Percentiles rank a stretch among this genome's conserved stretches.
phyloP scores from a whole-genome alignment of 2,113 vertebrate genomes.

The Gallinago paraguaiae region DNA sequence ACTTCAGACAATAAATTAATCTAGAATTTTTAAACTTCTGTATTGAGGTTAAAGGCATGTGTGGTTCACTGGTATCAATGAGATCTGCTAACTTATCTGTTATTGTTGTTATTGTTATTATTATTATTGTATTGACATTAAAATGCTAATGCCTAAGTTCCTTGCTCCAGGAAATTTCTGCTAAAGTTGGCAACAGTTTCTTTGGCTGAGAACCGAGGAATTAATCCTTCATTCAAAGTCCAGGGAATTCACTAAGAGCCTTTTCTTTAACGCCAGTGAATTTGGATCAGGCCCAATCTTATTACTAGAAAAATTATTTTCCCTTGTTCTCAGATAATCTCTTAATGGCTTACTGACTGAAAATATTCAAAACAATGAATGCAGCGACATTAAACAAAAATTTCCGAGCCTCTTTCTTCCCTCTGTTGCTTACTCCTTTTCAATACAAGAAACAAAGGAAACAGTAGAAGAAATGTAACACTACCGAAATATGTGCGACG shows the following conservation, averaged over 20 bases:
- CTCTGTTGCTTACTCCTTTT: neutral
- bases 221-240: slow-evolving; percentile 35
- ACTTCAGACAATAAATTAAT: neutral
- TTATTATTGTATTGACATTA: neutral
- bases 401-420: neutral
- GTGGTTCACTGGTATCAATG: neutral
- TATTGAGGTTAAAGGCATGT: neutral
- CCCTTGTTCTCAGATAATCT: neutral
- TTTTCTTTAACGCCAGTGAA: neutral
- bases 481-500: neutral
- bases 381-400: neutral
- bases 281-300: slow-evolving; percentile 24
- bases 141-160: neutral
- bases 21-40: neutral
- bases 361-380: neutral
- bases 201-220: neutral
- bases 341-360: neutral
- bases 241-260: slow-evolving; percentile 9
- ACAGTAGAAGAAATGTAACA: slow-evolving; percentile 9
- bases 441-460: neutral
- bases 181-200: neutral
- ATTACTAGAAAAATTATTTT: slow-evolving; percentile 27
- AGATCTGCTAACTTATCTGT: neutral
- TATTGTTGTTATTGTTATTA: neutral
- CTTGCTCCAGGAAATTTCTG: neutral